These are phyloP conservation scores for Mus caroli DNA, from an alignment of 2,797 vertebrate species.

Conservation along the genomic window DNA sequence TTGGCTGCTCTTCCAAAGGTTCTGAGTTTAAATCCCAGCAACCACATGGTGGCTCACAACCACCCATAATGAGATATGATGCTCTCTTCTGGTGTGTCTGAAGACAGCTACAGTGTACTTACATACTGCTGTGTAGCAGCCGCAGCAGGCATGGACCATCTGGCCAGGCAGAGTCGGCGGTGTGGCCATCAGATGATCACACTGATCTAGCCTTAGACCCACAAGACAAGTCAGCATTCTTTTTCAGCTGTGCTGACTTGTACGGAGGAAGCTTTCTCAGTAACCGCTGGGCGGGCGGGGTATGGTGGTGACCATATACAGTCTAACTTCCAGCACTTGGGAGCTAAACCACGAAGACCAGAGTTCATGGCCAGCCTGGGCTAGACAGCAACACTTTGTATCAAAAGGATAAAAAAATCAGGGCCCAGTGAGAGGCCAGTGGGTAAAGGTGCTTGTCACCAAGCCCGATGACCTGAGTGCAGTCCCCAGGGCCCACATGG, in stretches of 20 bases:
- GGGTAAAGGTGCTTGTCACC: not conserved
- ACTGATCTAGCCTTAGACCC: not conserved
- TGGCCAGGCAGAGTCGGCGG: not conserved
- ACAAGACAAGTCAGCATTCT: not conserved
- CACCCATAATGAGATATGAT: no score
- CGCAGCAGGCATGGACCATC: not conserved
- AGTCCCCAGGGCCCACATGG: not conserved
- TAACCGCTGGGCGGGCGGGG: not conserved
- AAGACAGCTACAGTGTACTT: no score
- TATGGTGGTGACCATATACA: not conserved
- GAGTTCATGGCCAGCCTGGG: not conserved
- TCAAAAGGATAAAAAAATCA: not conserved
- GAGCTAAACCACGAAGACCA: not conserved
- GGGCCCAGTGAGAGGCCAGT: not conserved
- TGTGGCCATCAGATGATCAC: not conserved
- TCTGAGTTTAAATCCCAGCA: no score
- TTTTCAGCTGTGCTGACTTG: not conserved
- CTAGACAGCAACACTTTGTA: not conserved
- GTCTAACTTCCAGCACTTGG: not conserved
- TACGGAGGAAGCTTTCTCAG: not conserved
- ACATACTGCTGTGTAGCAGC: not conserved
- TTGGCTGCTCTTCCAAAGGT: no score
- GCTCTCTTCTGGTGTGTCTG: no score
- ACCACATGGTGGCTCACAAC: no score
- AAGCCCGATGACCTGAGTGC: not conserved